Evolutionary conservation across 2,888 invertebrate species (phyloP).

Genomic region (Anthophora plumipes): DNA sequence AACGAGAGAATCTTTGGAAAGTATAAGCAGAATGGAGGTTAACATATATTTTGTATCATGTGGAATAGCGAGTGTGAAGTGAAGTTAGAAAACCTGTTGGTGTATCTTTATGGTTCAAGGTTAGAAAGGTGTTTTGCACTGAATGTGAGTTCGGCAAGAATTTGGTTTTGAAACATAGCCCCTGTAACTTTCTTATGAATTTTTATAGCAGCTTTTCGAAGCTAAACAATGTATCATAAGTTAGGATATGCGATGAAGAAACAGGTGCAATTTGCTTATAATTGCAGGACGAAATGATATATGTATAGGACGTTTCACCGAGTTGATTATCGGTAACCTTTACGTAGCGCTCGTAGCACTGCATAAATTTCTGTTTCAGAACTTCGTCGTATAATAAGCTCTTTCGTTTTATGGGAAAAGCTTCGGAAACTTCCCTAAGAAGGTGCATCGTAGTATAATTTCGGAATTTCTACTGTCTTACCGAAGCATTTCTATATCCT

Average conservation of each 20-base stretch:
- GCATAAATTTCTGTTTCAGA: not conserved
- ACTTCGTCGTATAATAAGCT: slow-evolving; percentile 1
- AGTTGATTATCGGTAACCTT: not conserved
- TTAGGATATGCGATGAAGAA: not conserved
- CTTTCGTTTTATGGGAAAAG: not conserved
- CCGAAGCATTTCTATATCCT: not conserved
- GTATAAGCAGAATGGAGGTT: not conserved
- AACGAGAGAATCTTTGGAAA: not conserved
- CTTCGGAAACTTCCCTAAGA: not conserved
- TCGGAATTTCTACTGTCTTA: not conserved
- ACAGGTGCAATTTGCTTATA: not conserved
- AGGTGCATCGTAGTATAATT: not conserved
- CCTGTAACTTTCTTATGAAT: not conserved
- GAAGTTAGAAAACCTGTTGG: not conserved
- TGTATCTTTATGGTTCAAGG: not conserved
- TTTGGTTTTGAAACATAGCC: not conserved
- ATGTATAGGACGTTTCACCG: not conserved
- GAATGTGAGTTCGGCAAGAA: not conserved
- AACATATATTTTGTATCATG: not conserved
- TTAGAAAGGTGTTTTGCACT: not conserved
- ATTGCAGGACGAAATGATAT: not conserved
- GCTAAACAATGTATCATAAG: too few relatives aligned
- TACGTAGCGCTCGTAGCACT: not conserved
- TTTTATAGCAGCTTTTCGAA: not conserved
- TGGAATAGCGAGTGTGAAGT: not conserved